Evolutionary conservation across 2,797 vertebrate genomes (phyloP).

Genomic region (Cygnus olor): DNA sequence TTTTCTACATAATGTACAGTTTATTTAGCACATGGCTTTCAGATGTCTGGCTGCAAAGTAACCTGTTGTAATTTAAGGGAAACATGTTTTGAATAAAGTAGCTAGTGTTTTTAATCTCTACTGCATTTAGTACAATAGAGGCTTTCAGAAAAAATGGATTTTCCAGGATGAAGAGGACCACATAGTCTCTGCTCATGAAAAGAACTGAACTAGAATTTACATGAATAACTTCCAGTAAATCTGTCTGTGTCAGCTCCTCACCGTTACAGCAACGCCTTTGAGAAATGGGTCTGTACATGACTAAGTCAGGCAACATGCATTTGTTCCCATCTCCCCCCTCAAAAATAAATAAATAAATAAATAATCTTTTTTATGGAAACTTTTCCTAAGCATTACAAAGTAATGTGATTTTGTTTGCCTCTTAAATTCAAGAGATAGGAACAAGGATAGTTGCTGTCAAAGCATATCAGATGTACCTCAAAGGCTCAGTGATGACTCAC

Average conservation of each 20-base stretch:
- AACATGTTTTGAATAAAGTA: slow-evolving; percentile 79
- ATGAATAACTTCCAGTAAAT: slow-evolving; percentile 32
- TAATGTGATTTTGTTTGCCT: not conserved
- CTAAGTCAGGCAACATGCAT: not conserved
- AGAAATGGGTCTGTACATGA: not conserved
- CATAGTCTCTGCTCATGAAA: slow-evolving; percentile 29
- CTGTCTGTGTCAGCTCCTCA: not conserved
- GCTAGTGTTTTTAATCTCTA: slow-evolving; percentile 71
- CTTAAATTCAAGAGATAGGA: not conserved
- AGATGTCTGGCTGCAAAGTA: slow-evolving; percentile 75
- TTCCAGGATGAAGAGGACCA: slow-evolving; percentile 57
- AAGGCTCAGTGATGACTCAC: not conserved
- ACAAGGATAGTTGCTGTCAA: not conserved
- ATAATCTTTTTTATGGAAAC: not conserved
- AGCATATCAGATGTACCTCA: not conserved
- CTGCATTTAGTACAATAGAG: slow-evolving; percentile 62
- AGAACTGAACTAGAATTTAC: slow-evolving; percentile 38
- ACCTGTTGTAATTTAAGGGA: slow-evolving; percentile 77
- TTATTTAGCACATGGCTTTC: slow-evolving; percentile 78
- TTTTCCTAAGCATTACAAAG: slow-evolving; percentile 33
- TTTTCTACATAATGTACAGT: slow-evolving; percentile 66
- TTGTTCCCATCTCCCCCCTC: not conserved
- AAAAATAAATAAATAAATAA: not conserved
- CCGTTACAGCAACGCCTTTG: not conserved
- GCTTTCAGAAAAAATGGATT: slow-evolving; percentile 69